These are phyloP conservation scores for Musca domestica DNA, from an alignment of 1,140 invertebrate genomes.

Conservation along the genomic window DNA sequence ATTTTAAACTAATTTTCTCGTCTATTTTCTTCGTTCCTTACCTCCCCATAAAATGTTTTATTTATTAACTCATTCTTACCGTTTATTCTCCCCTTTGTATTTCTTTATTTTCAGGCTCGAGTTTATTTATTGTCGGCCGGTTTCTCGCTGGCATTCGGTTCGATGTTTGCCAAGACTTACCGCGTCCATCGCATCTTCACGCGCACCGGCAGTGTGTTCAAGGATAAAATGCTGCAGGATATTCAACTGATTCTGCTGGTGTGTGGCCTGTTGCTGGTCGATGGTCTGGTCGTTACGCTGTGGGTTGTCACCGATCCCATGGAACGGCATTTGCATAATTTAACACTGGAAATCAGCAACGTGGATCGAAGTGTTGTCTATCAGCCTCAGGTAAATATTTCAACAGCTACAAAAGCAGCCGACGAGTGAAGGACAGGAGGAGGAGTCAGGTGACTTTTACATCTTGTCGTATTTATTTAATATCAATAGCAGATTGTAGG, in stretches of 20 bases:
- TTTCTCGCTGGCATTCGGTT: conserved; percentile 83
- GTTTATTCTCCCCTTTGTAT: background rate
- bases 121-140: conserved; percentile 84
- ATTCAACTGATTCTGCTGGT: conserved; percentile 79
- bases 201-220: conserved; percentile 61
- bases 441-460: too few species aligned
- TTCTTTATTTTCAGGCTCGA: conserved; percentile 63
- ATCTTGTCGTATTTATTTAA: too few species aligned
- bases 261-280: conserved; percentile 72
- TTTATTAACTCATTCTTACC: too few species aligned
- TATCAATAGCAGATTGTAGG: too few species aligned
- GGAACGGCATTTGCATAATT: conserved; percentile 77
- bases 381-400: conserved; percentile 73
- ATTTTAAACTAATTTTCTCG: too few species aligned
- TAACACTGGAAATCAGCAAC: conserved; percentile 75
- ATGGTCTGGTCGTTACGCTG: conserved; percentile 73
- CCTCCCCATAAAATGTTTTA: too few species aligned
- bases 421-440: background rate
- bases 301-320: conserved; percentile 84
- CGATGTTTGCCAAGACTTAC: conserved; percentile 89
- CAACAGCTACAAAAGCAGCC: background rate
- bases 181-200: conserved; percentile 84
- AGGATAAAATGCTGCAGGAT: conserved; percentile 76
- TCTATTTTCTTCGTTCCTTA: too few species aligned
- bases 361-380: conserved; percentile 78